These are phyloP conservation scores for Saguinus midas DNA, from an alignment of 2,113 vertebrate genomes.

Conservation along the genomic window DNA sequence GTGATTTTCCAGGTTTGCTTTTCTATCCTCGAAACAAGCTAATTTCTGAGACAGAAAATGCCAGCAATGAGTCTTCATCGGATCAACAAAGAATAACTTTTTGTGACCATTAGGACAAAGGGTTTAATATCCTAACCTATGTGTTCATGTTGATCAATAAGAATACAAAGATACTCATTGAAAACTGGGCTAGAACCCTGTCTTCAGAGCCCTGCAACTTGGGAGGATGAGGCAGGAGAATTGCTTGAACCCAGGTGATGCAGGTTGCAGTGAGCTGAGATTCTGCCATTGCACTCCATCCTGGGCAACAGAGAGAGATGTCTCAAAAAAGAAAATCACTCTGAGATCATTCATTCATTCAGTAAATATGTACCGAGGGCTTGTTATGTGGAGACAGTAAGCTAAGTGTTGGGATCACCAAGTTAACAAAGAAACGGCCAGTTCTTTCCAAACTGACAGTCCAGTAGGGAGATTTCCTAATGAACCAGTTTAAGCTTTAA, in stretches of 20 bases:
- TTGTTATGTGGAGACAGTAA: not conserved
- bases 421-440: not conserved
- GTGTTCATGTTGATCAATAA: not conserved
- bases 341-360: not conserved
- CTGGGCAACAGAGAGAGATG: too few relatives aligned
- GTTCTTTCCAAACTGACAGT: not conserved
- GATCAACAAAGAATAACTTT: not conserved
- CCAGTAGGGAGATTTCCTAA: not conserved
- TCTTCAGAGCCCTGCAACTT: not conserved
- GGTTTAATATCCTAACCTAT: not conserved
- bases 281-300: too few relatives aligned
- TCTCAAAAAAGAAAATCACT: not conserved
- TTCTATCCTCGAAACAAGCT: not conserved
- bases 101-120: not conserved
- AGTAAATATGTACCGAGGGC: not conserved
- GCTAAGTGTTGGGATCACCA: not conserved
- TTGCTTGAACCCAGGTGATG: too few relatives aligned
- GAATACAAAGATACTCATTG: not conserved
- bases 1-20: not conserved
- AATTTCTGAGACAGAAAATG: not conserved
- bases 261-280: too few relatives aligned
- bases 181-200: not conserved
- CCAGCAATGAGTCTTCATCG: not conserved
- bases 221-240: too few relatives aligned
- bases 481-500: not conserved